Percentiles rank a stretch among this genome's conserved stretches.
These are phyloP conservation scores for Bubalus kerabau DNA, from an alignment of 2,113 vertebrate genomes.

Conservation along the genomic window DNA sequence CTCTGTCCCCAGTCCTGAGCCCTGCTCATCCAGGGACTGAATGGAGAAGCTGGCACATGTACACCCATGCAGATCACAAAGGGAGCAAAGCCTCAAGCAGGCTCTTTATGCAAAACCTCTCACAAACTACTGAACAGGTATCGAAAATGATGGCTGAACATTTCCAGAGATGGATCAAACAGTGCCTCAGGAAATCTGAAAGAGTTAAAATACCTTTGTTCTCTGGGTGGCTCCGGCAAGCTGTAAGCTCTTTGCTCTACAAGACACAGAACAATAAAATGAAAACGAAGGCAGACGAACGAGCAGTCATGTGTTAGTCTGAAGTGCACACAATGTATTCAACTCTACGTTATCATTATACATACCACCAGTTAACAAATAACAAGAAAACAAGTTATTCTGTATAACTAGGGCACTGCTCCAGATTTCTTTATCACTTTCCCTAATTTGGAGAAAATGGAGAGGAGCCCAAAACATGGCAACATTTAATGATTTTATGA, in stretches of 20 bases:
- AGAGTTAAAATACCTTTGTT: conserved; percentile 86
- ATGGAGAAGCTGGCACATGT: background rate
- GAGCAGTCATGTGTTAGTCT: background rate
- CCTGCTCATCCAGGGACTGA: background rate
- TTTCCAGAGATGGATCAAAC: background rate
- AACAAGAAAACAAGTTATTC: background rate
- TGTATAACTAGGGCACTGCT: background rate
- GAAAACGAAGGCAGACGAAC: background rate
- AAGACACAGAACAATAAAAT: conserved; percentile 73
- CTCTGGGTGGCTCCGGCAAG: conserved; percentile 82
- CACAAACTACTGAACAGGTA: background rate
- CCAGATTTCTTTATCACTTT: background rate
- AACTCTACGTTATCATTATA: background rate
- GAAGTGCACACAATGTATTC: background rate
- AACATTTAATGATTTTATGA: background rate
- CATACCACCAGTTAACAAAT: background rate
- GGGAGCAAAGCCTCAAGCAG: background rate
- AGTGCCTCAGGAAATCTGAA: background rate
- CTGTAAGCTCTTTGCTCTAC: conserved; percentile 86
- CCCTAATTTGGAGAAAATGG: background rate
- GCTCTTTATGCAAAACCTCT: background rate
- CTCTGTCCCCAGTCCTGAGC: background rate
- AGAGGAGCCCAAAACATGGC: background rate
- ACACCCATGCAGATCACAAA: background rate
- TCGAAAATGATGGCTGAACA: background rate